Evolutionary conservation across 2,113 vertebrate genomes (phyloP), one percentile per base, ranked within the genome.

Genomic region (Apodemus speciosus): DNA sequence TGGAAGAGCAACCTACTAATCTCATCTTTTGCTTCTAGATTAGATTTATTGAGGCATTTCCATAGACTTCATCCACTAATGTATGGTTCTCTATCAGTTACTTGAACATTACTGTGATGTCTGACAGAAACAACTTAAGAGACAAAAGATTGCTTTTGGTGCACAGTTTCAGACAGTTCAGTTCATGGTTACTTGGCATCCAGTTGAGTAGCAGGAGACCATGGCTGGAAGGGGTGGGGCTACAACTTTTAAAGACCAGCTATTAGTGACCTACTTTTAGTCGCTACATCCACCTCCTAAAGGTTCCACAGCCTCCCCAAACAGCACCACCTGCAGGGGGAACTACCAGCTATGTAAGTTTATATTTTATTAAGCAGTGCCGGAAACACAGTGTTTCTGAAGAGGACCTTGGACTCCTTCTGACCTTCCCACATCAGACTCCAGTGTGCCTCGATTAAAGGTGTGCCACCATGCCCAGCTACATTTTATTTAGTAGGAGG

Each of bases 1-100:
- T 75, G 35, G 49, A 14, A 81, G 79, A 81, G 40, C 8, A 35
- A 40, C 18, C 3, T 43, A 60, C 8, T 18, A 85, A 73, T 80
- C 21, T 16, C 49, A 75, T 90, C 27, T 94, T 90, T 91, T 73
- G 46, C n/a, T 81, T 81, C 79, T 88, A 38, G 62, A 6, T 51
- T 40, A 40, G 3, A 25, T 73, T 85, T 72, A 46, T 71, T 62
- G 46, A 75, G 18, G 32, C 25, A 85, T 83, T 75, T 66, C 43
- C 60, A 62, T 62, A 83, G 25, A 71, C 27, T 46, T 58, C 53
- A 66, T 15, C 64, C 68, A 23, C 60, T 64, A 85, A 40, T 56
- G n/a, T 80, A 68, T 4, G 32, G 30, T 5, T 66, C 62, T 64
- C 3, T 4, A 64, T 46, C 32, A 21, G 9, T 66, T 49, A 40